Conservation (phyloP, 2,797 vertebrate genomes). For the Cetoscarus ocellatus region DNA sequence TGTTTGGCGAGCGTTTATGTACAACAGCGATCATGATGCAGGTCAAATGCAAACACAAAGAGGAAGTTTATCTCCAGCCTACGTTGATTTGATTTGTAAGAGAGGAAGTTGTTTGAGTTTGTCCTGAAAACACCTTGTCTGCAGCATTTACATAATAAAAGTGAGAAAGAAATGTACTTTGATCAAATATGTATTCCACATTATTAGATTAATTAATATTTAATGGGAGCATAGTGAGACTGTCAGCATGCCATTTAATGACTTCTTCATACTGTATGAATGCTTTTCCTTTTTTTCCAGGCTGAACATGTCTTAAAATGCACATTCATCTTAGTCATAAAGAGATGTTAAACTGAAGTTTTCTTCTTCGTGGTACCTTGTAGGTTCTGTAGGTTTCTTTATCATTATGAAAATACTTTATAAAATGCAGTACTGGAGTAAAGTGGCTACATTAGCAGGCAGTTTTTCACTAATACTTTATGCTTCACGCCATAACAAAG, state of each 20-base stretch:
- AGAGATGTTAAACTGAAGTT: not conserved
- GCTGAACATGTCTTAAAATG: not conserved
- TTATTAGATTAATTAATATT: constrained; percentile 21
- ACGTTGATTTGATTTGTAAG: too few relatives aligned
- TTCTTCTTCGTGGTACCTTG: not conserved
- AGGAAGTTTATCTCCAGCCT: too few relatives aligned
- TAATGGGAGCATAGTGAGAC: constrained; percentile 8
- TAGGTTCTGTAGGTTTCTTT: not conserved
- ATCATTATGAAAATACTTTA: not conserved
- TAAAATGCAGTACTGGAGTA: not conserved
- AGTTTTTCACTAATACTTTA: constrained; percentile 16
- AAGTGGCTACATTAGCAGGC: constrained; percentile 12
- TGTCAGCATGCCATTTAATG: not conserved
- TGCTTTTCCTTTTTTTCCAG: not conserved
- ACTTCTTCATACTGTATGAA: not conserved
- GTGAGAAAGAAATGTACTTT: constrained; percentile 1
- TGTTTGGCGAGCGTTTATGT: too few relatives aligned
- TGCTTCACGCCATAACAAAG: constrained; percentile 45
- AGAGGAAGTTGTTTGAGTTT: constrained; percentile 1
- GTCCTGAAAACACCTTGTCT: constrained; percentile 12
- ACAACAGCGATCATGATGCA: too few relatives aligned
- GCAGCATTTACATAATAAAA: constrained; percentile 9
- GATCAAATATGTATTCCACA: constrained; percentile 11
- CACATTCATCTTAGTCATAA: not conserved
- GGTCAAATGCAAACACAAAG: too few relatives aligned